Conservation (phyloP, 1,140 invertebrate species). For the Papilio aristodemus region DNA sequence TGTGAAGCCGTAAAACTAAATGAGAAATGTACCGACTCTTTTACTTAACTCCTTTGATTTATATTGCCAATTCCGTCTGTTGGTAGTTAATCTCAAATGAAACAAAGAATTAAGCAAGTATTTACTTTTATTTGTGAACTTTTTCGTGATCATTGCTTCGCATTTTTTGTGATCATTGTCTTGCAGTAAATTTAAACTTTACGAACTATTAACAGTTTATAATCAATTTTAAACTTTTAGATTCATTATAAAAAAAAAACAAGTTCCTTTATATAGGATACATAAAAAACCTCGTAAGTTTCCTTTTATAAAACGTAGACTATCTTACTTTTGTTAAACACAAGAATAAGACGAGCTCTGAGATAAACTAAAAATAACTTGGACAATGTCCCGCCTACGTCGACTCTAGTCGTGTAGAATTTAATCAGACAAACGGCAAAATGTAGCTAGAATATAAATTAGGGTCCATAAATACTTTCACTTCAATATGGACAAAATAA, state of each 20-base stretch:
- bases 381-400: slow-evolving; percentile 2
- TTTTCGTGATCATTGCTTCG: too few species aligned
- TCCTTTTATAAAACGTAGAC: not conserved
- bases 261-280: not conserved
- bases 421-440: slow-evolving; percentile 13
- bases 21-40: slow-evolving; percentile 25
- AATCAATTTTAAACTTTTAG: not conserved
- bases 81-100: not conserved
- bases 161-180: too few species aligned
- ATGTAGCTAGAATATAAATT: slow-evolving; percentile 16
- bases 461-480: not conserved
- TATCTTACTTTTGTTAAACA: not conserved
- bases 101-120: not conserved
- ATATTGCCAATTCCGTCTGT: not conserved
- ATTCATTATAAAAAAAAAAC: not conserved
- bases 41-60: slow-evolving; percentile 24
- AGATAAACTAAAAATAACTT: slow-evolving; percentile 12
- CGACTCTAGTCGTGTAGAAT: not conserved
- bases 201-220: too few species aligned
- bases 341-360: not conserved
- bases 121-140: too few species aligned
- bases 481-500: not conserved
- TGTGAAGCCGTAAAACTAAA: slow-evolving; percentile 23
- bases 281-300: not conserved
- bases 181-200: too few species aligned